Base-by-base conservation (phyloP, 2,797 vertebrate genomes). In the Argya squamiceps region DNA sequence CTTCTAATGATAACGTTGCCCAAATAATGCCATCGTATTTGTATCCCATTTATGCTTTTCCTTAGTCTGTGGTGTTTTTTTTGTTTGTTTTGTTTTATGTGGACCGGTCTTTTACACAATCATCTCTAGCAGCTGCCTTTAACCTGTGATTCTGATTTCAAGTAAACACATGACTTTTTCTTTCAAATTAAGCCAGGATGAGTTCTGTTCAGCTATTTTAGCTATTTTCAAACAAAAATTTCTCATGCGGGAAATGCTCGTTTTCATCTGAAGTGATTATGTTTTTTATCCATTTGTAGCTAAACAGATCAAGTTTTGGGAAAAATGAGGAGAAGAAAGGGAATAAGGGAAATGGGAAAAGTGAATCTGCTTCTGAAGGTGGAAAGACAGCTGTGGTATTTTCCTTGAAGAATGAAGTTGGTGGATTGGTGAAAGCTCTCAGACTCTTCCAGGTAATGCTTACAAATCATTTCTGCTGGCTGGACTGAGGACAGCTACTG, bases 371-470 rank as follows among this genome's bases (percentile, higher is more conserved):
- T 58, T 44, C 95, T 10, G 99, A 99, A 92, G 96, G 97, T 21
- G 98, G 98, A 96, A 99, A 98, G 97, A 99, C 98, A 1, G 99
- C 99, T 0, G 98, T 99, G 69, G 98, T 99, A 30, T 99, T 99
- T 97, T 99, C 99, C 52, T 95, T 99, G 97, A 99, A 99, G 98
- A 99, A 99, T 11, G 99, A 99, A 98, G 99, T 99, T 36, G 99
- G 99, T 29, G 99, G 98, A 91, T 93, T 99, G 97, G 98, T 99
- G 73, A 99, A 98, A 97, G 99, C 98, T 12, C 98, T 99, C 88
- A 97, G 98, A 41, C 98, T 99, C 39, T 99, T 99, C 92, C 99
- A 99, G 99, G 99, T 99, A 97, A 98, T 88, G 71, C 27, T 73
- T 41, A 63, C 67, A 71, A 41, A 43, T 88, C 21, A 37, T 58